Evolutionary conservation across 2,797 vertebrate species (phyloP), one percentile per base, ranked within the genome.

Genomic region (Hylomyscus alleni): DNA sequence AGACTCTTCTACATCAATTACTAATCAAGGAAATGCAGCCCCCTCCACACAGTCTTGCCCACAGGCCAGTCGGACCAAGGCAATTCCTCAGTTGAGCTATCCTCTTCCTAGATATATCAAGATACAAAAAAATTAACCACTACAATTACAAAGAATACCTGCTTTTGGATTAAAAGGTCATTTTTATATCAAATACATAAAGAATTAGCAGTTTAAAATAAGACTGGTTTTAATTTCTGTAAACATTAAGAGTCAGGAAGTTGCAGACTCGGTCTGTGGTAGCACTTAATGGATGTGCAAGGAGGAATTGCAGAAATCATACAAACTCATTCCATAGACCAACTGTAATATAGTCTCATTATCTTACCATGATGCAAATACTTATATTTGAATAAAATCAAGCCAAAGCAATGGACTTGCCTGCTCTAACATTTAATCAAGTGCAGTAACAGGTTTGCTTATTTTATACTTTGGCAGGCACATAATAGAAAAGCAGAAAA

Each of bases 191-290:
- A 94, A 85, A 94, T 87, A 78, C 15, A 76, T 76, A 85, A 90
- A 86, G 2, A 31, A 0, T 34, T 8, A 56, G 15, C 17, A 44
- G 26, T 73, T 96, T 94, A 86, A 86, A 90, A 90, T 40, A 92
- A 37, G 94, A 93, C 12, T 65, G 22, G 13, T 14, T 93, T 96
- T 69, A 47, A 89, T 91, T 93, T 88, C 47, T 82, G 37, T 52
- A 78, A 90, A 26, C 37, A 73, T 40, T 50, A 92, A 50, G 26
- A 83, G 73, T 29, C 31, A 80, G 54, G 47, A 78, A 86, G 8
- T 65, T 80, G 0, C 26, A 37, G 14, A 65, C 56, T 73, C 22
- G 73, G n/a, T 37, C 20, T 2, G 8, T 29, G 52, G 52, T 75
- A 82, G 31, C 50, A 4, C 50, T 12, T 91, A 73, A 95, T 76